phyloP scores from a whole-genome alignment of 2,797 vertebrate genomes.

The Gallinago nigripennis region DNA sequence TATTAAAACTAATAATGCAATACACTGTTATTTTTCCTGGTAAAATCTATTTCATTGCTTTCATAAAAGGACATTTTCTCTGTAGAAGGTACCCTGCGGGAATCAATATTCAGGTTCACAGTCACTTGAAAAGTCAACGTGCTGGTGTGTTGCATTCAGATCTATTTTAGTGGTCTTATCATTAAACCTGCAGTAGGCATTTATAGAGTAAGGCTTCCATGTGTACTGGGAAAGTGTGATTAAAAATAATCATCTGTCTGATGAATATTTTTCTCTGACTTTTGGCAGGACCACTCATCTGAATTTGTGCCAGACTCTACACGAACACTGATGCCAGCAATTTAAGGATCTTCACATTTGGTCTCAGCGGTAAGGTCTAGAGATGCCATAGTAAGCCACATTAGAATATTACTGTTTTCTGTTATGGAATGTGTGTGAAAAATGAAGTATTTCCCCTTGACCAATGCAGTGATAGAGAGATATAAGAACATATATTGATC shows the following conservation, averaged over 20 bases:
- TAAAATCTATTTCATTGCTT: constrained; percentile 35
- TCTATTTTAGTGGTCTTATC: constrained; percentile 57
- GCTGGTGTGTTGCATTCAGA: constrained; percentile 28
- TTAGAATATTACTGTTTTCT: constrained; percentile 19
- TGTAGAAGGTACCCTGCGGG: constrained; percentile 35
- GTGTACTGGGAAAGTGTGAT: constrained; percentile 42
- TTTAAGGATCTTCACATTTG: constrained; percentile 70
- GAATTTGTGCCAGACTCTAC: constrained; percentile 59
- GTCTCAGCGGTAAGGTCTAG: constrained; percentile 73
- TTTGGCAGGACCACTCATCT: constrained; percentile 74
- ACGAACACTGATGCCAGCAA: constrained; percentile 61
- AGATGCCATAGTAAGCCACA: constrained; percentile 16
- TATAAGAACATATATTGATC: constrained; percentile 4
- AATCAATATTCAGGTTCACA: constrained; percentile 57
- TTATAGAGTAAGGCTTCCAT: constrained; percentile 31
- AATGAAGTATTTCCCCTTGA: neutral
- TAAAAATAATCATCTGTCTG: constrained; percentile 72
- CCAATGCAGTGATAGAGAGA: neutral
- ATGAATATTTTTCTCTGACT: constrained; percentile 72
- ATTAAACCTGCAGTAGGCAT: constrained; percentile 61
- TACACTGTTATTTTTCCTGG: constrained; percentile 44
- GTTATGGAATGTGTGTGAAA: neutral
- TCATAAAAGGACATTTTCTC: constrained; percentile 40
- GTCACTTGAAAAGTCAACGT: neutral
- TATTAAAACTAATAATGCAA: constrained; percentile 67